Evolutionary conservation across 1,140 invertebrate species (phyloP), one percentile per base, ranked within the genome.

Genomic region (Drosophila arawakana): DNA sequence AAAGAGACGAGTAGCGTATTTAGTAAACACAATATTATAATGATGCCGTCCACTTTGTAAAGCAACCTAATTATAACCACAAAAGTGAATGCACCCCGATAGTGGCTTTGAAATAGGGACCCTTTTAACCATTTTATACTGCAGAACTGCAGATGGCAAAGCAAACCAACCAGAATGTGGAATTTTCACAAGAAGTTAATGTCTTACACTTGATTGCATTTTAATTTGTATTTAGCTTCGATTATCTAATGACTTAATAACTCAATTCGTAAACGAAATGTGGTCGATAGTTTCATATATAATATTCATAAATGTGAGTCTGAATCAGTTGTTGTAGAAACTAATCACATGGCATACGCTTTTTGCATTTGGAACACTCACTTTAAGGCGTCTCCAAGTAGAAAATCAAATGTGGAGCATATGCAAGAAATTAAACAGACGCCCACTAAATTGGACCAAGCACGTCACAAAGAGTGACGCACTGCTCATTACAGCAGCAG

Each of bases 351-450:
- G 47, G 67, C 54, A 79, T 68, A 68, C 67, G 57, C 57, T 35
- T 59, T 44, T 8, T 50, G 13, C 41, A 73, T 30, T 1, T 30
- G 25, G 25, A 79, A 71, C 60, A 59, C 39, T 34, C 50, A 49
- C 66, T 82, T 82, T 82, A 73, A 71, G 70, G 72, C 68, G 63
- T 72, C 61, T 70, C 46, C 74, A 49, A 71, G 69, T 70, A 69
- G 74, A 72, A 85, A 68, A 75, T 82, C 52, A 65, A 62, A 77
- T 82, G 69, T 82, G 79, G 62, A 71, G 34, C 72, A 65, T 66
- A 80, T 84, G 66, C 62, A 71, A 57, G 82, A 72, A 85, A 86
- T 82, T 86, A 79, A 79, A 81, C 70, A 80, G 63, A 44, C 47
- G 46, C 55, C 47, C 39, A 13, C 6, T 10, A 59, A 71, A 63